phyloP scores from a whole-genome alignment of 1,140 invertebrate genomes.

The Orius insidiosus region DNA sequence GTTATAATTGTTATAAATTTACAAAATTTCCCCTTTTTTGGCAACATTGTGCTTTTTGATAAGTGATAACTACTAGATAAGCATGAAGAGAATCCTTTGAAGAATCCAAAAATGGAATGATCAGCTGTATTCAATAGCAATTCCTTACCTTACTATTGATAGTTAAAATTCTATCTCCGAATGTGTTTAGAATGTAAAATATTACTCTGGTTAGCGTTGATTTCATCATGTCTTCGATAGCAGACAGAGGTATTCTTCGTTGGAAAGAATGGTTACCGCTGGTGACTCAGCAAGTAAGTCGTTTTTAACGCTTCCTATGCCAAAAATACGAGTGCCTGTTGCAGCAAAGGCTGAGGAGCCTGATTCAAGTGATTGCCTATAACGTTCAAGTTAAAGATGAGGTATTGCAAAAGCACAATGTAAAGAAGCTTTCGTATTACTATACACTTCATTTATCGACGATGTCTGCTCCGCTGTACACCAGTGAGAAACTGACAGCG shows the following conservation, averaged over 20 bases:
- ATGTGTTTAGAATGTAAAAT: too few relatives aligned
- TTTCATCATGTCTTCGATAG: conserved; percentile 16
- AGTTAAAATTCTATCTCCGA: too few relatives aligned
- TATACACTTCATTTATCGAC: conserved; percentile 59
- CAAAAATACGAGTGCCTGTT: conserved; percentile 19
- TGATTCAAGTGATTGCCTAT: conserved; percentile 48
- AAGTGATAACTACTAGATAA: too few relatives aligned
- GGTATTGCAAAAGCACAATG: conserved; percentile 18
- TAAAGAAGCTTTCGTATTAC: conserved; percentile 38
- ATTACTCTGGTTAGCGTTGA: too few relatives aligned
- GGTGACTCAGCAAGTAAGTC: conserved; percentile 22
- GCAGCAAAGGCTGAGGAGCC: conserved; percentile 47
- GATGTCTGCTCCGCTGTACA: conserved; percentile 73
- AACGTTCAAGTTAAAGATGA: conserved; percentile 30
- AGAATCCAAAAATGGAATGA: too few relatives aligned
- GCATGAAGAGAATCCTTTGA: too few relatives aligned
- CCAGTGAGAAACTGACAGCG: conserved; percentile 59
- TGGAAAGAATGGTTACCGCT: conserved; percentile 24
- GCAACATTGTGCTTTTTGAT: too few relatives aligned
- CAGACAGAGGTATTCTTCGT: conserved; percentile 18
- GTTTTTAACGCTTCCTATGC: conserved; percentile 6
- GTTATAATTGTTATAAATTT: too few relatives aligned
- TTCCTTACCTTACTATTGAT: too few relatives aligned
- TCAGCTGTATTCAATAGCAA: too few relatives aligned
- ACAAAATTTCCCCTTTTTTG: too few relatives aligned